Percentiles rank a stretch among this genome's conserved stretches.
Evolutionary conservation across 2,113 vertebrate species (phyloP).

Genomic region (Cochlearius cochlearius): DNA sequence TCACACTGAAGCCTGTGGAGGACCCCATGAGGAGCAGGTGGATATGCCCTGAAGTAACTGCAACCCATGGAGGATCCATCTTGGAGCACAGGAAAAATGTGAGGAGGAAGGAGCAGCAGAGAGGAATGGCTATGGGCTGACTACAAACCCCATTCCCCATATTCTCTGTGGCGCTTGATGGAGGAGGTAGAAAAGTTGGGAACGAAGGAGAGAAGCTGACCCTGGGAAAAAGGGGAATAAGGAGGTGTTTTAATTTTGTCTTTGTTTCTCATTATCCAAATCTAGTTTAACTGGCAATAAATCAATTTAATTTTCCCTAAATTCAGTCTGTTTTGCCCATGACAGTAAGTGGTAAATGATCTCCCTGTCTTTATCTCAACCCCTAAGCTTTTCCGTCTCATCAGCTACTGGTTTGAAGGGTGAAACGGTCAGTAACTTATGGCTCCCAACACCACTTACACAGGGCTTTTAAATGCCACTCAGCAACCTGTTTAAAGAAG

Average conservation of each 20-base stretch:
- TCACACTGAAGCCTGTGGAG: neutral
- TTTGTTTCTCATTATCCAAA: neutral
- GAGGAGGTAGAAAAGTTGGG: rapidly evolving
- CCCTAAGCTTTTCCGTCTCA: neutral
- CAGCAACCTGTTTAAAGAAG: neutral
- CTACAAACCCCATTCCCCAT: neutral
- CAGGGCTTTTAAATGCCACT: neutral
- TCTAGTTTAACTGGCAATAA: neutral
- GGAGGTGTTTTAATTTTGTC: neutral
- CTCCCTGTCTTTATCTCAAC: neutral
- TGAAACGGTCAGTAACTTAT: neutral
- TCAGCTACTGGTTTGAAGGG: neutral
- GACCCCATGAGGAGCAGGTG: neutral
- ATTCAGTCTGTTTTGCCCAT: neutral
- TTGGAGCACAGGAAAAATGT: neutral
- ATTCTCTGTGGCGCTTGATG: neutral
- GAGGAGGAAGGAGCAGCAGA: neutral
- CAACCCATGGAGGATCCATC: neutral
- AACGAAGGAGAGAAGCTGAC: neutral
- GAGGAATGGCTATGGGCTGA: neutral
- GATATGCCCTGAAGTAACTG: neutral
- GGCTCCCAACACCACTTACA: neutral
- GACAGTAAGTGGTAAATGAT: neutral
- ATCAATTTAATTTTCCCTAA: neutral
- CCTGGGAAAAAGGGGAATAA: neutral